A percentile compares a stretch with the other conserved stretches of the same genome.
phyloP scores from a whole-genome alignment of 37 sponge, comb jelly and placozoan species.

The Hexactinellida sp. region DNA sequence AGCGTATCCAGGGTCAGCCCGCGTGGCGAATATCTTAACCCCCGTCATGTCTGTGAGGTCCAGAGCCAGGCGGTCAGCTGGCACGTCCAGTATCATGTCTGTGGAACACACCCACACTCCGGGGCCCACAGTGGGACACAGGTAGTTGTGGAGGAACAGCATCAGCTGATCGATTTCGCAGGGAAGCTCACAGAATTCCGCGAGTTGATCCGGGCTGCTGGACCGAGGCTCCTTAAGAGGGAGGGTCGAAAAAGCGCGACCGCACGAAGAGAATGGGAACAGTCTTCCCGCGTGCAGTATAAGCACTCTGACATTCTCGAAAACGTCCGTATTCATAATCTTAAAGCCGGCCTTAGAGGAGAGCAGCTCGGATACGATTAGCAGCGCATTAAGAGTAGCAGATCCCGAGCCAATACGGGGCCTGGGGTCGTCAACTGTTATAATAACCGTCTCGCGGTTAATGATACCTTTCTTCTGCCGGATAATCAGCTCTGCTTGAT shows the following conservation, averaged over 20 bases:
- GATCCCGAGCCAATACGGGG: conserved; percentile 67
- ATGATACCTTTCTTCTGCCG: conserved; percentile 43
- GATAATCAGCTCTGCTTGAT: conserved; percentile 36
- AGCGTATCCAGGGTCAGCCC: background rate
- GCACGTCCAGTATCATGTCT: conserved; percentile 50
- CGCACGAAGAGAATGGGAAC: conserved; percentile 56
- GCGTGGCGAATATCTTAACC: background rate
- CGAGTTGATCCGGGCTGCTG: background rate
- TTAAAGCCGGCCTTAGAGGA: conserved; percentile 34
- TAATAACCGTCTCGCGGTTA: conserved; percentile 14
- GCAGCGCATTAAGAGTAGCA: conserved; percentile 57
- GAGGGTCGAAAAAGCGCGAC: conserved; percentile 55
- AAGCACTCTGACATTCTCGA: conserved; percentile 37
- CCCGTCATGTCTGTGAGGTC: background rate
- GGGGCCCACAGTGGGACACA: conserved; percentile 31
- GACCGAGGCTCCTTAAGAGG: background rate
- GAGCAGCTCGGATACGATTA: conserved; percentile 48
- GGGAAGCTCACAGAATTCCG: background rate
- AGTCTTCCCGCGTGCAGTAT: conserved; percentile 48
- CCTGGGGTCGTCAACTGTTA: conserved; percentile 68
- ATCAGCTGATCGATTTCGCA: conserved; percentile 49
- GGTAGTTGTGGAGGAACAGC: conserved; percentile 25
- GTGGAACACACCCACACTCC: conserved; percentile 68
- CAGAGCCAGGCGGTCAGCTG: background rate
- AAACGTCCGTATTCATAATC: conserved; percentile 30